These are phyloP conservation scores for Candoia aspera DNA, from an alignment of 2,113 vertebrate genomes.

Conservation along the genomic window DNA sequence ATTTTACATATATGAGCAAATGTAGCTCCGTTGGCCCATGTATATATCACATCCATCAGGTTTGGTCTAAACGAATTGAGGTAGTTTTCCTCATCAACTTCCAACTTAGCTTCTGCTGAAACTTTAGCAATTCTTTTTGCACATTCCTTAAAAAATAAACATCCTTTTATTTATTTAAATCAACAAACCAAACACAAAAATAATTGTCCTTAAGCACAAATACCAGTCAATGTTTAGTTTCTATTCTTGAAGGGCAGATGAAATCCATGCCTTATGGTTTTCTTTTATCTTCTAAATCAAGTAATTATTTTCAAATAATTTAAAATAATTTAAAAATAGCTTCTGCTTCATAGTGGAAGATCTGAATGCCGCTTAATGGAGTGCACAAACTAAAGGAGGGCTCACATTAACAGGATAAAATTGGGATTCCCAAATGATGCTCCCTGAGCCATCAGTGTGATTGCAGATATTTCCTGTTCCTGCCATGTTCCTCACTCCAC, in stretches of 20 bases:
- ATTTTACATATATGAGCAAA: constrained; percentile 99
- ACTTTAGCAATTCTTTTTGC: constrained; percentile 96
- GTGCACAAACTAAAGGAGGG: neutral
- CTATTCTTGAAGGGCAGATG: neutral
- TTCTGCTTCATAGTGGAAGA: neutral
- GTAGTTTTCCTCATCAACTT: constrained; percentile 92
- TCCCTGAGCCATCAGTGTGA: neutral
- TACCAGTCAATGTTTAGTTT: neutral
- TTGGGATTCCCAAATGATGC: neutral
- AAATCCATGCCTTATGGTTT: neutral
- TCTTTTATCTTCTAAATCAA: neutral
- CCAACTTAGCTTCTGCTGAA: constrained; percentile 96
- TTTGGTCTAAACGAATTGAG: constrained; percentile 91
- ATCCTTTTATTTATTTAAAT: constrained; percentile 17
- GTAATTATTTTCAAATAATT: neutral
- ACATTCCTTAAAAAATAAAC: constrained; percentile 84
- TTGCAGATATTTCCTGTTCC: neutral
- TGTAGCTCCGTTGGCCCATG: constrained; percentile 93
- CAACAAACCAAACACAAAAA: neutral
- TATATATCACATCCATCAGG: constrained; percentile 96
- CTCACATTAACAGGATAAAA: neutral
- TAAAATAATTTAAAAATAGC: neutral
- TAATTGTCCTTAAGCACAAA: neutral
- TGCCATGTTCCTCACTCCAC: neutral
- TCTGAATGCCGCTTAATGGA: neutral